Evolutionary conservation across 2,113 vertebrate species (phyloP).

Genomic region (Anhinga rufa): DNA sequence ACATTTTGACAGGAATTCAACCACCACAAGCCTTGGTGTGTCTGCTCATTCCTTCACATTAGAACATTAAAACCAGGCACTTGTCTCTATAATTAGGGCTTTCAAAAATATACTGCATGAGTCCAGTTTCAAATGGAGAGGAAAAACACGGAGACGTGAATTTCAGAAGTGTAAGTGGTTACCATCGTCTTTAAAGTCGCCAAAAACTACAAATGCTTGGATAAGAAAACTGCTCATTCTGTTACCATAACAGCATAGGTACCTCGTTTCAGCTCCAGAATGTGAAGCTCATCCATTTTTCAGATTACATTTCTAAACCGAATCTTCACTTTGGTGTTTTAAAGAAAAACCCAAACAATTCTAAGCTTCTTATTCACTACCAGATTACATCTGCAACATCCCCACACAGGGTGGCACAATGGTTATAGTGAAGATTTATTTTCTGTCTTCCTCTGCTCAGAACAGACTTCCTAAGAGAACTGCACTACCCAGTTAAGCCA

Average conservation of each 20-base stretch:
- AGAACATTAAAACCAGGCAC: neutral
- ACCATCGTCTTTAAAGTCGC: neutral
- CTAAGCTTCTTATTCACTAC: neutral
- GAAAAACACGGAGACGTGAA: neutral
- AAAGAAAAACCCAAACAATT: neutral
- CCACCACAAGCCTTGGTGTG: neutral
- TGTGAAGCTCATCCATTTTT: neutral
- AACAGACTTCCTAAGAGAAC: neutral
- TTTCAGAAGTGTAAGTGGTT: neutral
- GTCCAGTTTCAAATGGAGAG: neutral
- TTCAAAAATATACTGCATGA: neutral
- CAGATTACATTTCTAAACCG: neutral
- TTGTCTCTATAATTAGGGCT: neutral
- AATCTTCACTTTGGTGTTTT: neutral
- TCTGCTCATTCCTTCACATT: neutral
- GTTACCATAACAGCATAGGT: neutral
- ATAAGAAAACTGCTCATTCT: neutral
- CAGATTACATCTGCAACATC: neutral
- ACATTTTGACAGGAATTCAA: neutral
- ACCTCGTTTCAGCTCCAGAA: neutral
- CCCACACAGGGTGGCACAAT: neutral
- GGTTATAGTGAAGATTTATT: neutral
- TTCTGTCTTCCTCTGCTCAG: neutral
- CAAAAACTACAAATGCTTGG: neutral
- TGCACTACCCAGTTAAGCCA: constrained; percentile 3